Base-by-base conservation (phyloP, 2,888 invertebrate genomes). In the Drosophila leonis region DNA sequence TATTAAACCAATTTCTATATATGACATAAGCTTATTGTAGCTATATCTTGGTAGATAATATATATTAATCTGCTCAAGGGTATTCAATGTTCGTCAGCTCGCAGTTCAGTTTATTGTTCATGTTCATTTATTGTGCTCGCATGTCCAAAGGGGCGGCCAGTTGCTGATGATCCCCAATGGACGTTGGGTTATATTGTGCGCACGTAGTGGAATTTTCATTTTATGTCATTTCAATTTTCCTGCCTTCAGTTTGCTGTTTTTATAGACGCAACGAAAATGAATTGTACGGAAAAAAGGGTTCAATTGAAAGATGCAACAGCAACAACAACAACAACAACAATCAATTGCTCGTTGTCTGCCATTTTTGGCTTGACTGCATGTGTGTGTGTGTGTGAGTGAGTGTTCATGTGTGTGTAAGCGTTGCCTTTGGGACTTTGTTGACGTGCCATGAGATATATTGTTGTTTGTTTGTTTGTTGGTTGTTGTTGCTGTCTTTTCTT, bases 181-280 rank as follows among this genome's bases (percentile, higher is more conserved):
- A 68, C 77, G 63, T 75, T 76, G 78, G 84, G 65, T 51, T 78
- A 86, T 78, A 78, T 77, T 84, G 83, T 86, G 78, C 64, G 71
- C 86, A 86, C 88, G 88, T 88, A 83, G 64, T 82, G 79, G 80
- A 83, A 88, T 87, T 86, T 86, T 86, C 89, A 89, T 89, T 86
- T 87, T 75, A 84, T 86, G 89, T 82, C 89, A 79, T 89, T 86
- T 89, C 89, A 89, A 89, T 86, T 86, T 89, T 84, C 68, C 85
- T 78, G 75, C 80, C 68, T 78, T 74, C 66, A 65, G 77, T 72
- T 78, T 88, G 78, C 66, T 65, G 77, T 80, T 78, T 84, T 88
- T 85, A 80, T 82, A 72, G 83, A 84, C 77, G 80, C 80, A 82
- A 74, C 75, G 68, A 85, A 85, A 88, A 79, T 82, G 81, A 82